Evolutionary conservation across 2,888 invertebrate genomes (phyloP).

Genomic region (Ethmia dodecea): DNA sequence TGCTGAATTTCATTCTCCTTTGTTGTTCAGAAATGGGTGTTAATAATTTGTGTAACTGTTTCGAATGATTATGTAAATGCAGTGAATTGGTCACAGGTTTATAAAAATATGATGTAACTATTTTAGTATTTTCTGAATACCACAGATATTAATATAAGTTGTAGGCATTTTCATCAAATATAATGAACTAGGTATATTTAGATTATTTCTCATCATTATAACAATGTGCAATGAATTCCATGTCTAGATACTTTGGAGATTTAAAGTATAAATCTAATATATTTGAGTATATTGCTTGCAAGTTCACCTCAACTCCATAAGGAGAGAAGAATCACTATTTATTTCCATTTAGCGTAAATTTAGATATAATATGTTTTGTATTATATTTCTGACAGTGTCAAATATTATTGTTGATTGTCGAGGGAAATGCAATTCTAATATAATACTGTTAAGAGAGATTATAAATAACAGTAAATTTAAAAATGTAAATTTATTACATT

Average conservation of each 20-base stretch:
- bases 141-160: no score
- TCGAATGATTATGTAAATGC: no score
- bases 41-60: no score
- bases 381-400: constrained; percentile 29
- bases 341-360: constrained; percentile 22
- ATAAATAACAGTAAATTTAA: constrained; percentile 48
- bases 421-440: constrained; percentile 44
- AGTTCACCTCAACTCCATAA: constrained; percentile 6
- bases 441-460: constrained; percentile 44
- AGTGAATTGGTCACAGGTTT: no score
- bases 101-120: no score
- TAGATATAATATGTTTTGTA: constrained; percentile 19
- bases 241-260: no score
- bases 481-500: constrained; percentile 61
- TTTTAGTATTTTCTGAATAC: no score
- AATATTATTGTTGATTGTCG: constrained; percentile 41
- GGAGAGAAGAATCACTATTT: constrained; percentile 21
- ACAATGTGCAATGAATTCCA: neutral
- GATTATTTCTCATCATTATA: no score
- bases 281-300: no score
- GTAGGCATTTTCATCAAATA: no score
- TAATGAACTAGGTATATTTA: no score
- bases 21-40: constrained; percentile 15
- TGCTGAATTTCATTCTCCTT: constrained; percentile 35
- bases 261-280: no score